These are phyloP conservation scores for Tauraco erythrolophus DNA, from an alignment of 2,113 vertebrate species.

Conservation along the genomic window DNA sequence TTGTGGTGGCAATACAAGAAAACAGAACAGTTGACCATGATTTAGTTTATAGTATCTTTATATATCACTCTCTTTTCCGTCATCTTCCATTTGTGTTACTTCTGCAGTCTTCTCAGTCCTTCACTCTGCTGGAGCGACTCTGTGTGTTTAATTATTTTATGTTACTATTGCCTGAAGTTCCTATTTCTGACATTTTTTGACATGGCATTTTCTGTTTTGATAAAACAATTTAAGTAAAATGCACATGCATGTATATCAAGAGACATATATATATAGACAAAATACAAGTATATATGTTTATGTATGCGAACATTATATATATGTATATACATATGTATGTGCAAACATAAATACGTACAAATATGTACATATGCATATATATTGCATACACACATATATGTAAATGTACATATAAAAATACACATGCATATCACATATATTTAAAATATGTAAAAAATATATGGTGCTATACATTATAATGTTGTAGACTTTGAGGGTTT, in stretches of 20 bases:
- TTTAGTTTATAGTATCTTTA: background rate
- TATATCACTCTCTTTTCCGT: background rate
- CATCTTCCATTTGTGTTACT: background rate
- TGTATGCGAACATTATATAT: background rate
- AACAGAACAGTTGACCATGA: background rate
- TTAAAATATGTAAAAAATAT: background rate
- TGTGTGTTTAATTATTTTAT: background rate
- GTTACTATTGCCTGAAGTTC: background rate
- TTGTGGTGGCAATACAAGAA: background rate
- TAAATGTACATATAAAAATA: background rate
- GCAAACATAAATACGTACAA: too few relatives aligned
- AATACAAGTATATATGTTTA: background rate
- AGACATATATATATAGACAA: background rate
- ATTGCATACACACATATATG: background rate
- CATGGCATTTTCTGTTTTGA: background rate
- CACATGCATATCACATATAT: too few relatives aligned
- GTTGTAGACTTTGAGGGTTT: fast-evolving
- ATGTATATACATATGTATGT: background rate
- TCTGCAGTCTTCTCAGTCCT: background rate
- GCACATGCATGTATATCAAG: background rate
- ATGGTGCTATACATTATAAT: background rate
- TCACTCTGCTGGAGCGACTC: background rate
- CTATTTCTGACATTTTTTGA: background rate
- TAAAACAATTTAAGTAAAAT: background rate
- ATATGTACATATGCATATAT: background rate